These are phyloP conservation scores for Irena cyanogastra DNA, from an alignment of 2,113 vertebrate genomes.

Conservation along the genomic window DNA sequence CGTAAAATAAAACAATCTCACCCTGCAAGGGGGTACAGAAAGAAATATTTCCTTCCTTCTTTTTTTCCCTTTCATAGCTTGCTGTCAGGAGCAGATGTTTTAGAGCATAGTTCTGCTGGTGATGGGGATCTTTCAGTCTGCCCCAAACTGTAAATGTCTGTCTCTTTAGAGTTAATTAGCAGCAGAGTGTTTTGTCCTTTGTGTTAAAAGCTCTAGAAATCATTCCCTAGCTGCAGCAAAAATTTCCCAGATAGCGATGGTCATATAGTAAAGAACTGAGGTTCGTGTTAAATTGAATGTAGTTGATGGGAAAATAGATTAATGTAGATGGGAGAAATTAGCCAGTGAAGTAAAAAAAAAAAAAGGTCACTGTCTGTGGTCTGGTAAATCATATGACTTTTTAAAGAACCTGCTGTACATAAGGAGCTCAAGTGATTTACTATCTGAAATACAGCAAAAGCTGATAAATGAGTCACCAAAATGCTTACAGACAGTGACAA, in stretches of 20 bases:
- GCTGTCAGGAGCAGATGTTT: neutral
- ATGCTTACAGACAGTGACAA: constrained; percentile 8
- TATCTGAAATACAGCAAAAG: constrained; percentile 13
- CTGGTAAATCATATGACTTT: neutral
- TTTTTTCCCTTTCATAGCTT: neutral
- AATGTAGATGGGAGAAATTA: constrained; percentile 33
- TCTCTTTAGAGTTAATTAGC: neutral
- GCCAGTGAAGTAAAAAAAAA: neutral
- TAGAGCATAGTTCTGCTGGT: neutral
- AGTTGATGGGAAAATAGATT: constrained; percentile 17
- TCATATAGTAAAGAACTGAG: neutral
- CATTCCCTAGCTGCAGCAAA: neutral
- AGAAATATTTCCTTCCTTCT: neutral
- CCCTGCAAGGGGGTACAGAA: neutral
- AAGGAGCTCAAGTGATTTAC: constrained; percentile 43
- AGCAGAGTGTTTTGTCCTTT: neutral
- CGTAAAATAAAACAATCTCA: neutral
- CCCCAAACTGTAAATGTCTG: neutral
- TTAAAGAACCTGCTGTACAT: neutral
- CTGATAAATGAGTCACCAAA: constrained; percentile 46
- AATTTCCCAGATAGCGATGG: neutral
- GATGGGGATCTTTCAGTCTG: neutral
- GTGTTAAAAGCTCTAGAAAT: neutral
- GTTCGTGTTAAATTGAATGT: constrained; percentile 28
- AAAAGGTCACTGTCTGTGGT: neutral